Base-by-base conservation (phyloP, 1,140 invertebrate genomes). In the Polyergus mexicanus region DNA sequence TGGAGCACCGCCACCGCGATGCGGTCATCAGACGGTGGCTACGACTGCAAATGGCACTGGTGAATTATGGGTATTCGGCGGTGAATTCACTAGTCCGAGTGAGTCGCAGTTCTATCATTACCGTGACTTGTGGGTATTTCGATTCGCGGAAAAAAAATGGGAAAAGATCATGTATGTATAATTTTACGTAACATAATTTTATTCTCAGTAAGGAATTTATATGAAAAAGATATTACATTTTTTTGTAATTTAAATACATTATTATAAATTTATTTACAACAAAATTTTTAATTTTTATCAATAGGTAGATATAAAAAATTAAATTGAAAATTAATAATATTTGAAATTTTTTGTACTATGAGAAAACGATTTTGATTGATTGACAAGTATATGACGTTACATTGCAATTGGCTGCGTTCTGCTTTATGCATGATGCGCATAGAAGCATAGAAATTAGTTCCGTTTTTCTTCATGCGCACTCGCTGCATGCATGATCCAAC, bases 91-190 rank as follows among this genome's bases (percentile, higher is more conserved):
- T 1, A 98, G 97, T 94, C 97, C 97, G 2, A 97, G 97, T 0
- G 98, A 99, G 92, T 97, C 97, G 44, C 98, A 99, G 93, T 99
- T 99, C 94, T 97, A 99, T 94, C 98, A 99, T 93, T 99, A 98
- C 92, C 97, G 97, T 94, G 98, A 99, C 94, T 95, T 99, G 0
- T 99, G 98, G 98, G 96, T 98, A 25, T 98, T 97, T 92, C 97
- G 97, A 92, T 93, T 98, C 7, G 96, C 96, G 65, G 96, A 97
- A 0, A 98, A 97, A 90, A 97, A 97, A 94, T 99, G 98, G 98
- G 97, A 98, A 90, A 98, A 99, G 95, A 96, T 99, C 78, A 95
- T 92, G 97, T 97, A 93, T 93, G 93, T 25, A 28, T 25, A 62
- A 32, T 32, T 32, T 32, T 3, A 32, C 32, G 32, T 32, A 32